Percentiles rank a stretch among this genome's conserved stretches.
Evolutionary conservation across 2,797 vertebrate species (phyloP).

Genomic region (Caiman crocodilus): DNA sequence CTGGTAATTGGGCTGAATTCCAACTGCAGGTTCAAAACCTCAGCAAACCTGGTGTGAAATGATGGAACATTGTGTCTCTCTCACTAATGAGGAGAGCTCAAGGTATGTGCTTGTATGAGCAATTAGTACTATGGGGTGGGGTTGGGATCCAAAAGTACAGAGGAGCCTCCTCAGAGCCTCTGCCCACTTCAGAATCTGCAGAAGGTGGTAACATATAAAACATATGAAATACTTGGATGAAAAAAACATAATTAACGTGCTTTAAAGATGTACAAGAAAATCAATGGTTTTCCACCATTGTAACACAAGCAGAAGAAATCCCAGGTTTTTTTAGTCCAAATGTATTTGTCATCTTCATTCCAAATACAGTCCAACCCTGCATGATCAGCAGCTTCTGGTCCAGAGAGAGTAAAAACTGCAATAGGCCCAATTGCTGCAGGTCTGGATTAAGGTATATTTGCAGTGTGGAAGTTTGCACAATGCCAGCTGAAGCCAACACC

Average conservation of each 20-base stretch:
- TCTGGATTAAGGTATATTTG: conserved; percentile 20
- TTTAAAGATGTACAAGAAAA: background rate
- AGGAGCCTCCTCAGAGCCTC: background rate
- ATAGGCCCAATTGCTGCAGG: conserved; percentile 41
- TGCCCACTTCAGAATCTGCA: background rate
- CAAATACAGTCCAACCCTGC: background rate
- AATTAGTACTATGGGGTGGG: background rate
- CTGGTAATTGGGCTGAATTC: background rate
- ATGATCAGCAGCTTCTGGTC: conserved; percentile 1
- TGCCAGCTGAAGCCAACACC: conserved; percentile 25
- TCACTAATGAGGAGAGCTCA: no score
- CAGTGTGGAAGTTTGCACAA: conserved; percentile 47
- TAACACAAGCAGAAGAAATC: background rate
- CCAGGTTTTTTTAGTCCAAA: background rate
- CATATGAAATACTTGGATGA: background rate
- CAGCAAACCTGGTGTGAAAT: background rate
- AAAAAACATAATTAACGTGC: background rate
- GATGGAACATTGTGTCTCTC: background rate
- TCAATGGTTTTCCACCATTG: background rate
- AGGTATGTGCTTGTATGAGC: fast-evolving
- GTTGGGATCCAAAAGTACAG: background rate
- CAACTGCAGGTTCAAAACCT: background rate
- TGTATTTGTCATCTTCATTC: conserved; percentile 7
- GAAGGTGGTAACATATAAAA: background rate
- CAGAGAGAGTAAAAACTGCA: conserved; percentile 15